These are phyloP conservation scores for Caenorhabditis uteleia DNA, from an alignment of 2,888 invertebrate genomes.

Conservation along the genomic window DNA sequence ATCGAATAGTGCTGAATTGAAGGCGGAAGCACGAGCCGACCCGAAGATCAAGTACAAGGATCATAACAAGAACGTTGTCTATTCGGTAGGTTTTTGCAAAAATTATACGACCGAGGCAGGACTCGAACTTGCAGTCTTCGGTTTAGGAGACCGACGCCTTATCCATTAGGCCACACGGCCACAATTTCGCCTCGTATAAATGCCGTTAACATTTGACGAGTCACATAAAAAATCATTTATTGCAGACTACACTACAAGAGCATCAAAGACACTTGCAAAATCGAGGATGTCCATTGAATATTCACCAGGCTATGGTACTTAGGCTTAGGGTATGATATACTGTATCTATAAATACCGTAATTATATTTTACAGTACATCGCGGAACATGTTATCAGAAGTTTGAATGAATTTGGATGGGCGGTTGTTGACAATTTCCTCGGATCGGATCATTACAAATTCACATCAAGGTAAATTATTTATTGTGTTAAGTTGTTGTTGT, in stretches of 20 bases:
- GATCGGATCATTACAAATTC: constrained; percentile 55
- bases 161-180: constrained; percentile 65
- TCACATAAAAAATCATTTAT: neutral
- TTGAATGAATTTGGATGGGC: constrained; percentile 68
- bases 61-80: constrained; percentile 56
- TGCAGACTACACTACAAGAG: constrained; percentile 55
- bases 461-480: constrained; percentile 45
- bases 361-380: constrained; percentile 52
- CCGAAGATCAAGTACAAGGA: constrained; percentile 49
- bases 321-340: constrained; percentile 43
- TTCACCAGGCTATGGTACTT: constrained; percentile 58
- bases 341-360: neutral
- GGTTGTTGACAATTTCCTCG: constrained; percentile 67
- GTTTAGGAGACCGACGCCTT: constrained; percentile 68
- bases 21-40: too few relatives aligned
- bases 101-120: constrained; percentile 47
- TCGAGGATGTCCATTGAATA: constrained; percentile 31
- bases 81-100: constrained; percentile 40
- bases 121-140: constrained; percentile 64
- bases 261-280: constrained; percentile 37
- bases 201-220: neutral
- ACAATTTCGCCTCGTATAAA: constrained; percentile 7
- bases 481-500: neutral
- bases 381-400: constrained; percentile 62
- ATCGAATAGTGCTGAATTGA: constrained; percentile 29